phyloP scores from a whole-genome alignment of 2,888 invertebrate species.

The Hemithea aestivaria region DNA sequence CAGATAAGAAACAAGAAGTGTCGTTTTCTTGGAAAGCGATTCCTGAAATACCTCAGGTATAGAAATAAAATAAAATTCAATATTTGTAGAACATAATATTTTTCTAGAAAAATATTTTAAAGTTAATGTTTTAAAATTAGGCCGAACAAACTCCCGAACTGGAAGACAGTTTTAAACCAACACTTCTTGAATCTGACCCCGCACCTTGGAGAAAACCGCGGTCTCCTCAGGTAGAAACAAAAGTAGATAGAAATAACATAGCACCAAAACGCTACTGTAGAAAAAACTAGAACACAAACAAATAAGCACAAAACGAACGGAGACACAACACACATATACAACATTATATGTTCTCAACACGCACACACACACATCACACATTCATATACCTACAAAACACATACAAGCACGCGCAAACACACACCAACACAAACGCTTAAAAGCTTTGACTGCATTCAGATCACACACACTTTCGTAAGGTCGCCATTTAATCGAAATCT shows the following conservation, averaged over 20 bases:
- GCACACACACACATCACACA: conserved; percentile 1
- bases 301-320: neutral
- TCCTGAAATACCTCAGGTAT: conserved; percentile 74
- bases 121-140: conserved; percentile 39
- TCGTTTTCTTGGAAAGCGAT: conserved; percentile 70
- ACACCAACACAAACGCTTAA: conserved; percentile 1
- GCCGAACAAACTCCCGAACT: conserved; percentile 70
- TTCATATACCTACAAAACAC: neutral
- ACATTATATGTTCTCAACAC: neutral
- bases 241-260: neutral
- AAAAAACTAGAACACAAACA: conserved; percentile 1
- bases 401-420: conserved; percentile 3
- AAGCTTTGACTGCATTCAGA: conserved; percentile 11
- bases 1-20: conserved; percentile 52
- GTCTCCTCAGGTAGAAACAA: conserved; percentile 58
- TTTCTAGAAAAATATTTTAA: conserved; percentile 3
- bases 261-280: too few relatives aligned
- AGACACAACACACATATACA: neutral
- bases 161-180: conserved; percentile 65
- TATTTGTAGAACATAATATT: conserved; percentile 10
- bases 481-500: conserved; percentile 62
- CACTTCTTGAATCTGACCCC: conserved; percentile 55
- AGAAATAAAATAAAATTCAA: conserved; percentile 13
- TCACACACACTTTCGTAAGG: conserved; percentile 43
- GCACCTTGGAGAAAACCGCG: conserved; percentile 61